These are phyloP conservation scores for Melanchra persicariae DNA, from an alignment of 2,888 invertebrate genomes.

Conservation along the genomic window DNA sequence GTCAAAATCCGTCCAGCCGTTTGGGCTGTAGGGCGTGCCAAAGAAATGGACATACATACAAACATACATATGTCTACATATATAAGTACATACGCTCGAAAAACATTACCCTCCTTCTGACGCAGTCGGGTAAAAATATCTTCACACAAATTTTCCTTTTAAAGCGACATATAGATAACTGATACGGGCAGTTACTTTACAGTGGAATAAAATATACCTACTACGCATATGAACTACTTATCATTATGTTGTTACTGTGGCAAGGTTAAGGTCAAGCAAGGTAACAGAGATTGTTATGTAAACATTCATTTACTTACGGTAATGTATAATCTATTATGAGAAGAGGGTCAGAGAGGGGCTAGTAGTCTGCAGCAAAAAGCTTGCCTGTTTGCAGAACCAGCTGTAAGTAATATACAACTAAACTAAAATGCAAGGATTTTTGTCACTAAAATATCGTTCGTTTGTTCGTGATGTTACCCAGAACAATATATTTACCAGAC, in stretches of 20 bases:
- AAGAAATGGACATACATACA: no score
- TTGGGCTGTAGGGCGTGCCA: no score
- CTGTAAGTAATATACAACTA: no score
- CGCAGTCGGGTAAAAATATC: no score
- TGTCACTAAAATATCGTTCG: no score
- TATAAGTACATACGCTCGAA: no score
- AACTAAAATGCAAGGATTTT: no score
- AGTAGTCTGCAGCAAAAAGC: neutral
- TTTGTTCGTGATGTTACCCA: no score
- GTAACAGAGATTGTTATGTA: conserved; percentile 30
- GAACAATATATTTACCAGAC: no score
- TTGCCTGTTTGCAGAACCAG: neutral
- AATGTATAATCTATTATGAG: conserved; percentile 1
- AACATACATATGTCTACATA: no score
- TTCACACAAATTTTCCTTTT: neutral
- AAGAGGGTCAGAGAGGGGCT: neutral
- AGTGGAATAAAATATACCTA: neutral
- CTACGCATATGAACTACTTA: neutral
- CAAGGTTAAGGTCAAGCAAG: conserved; percentile 24
- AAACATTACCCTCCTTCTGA: no score
- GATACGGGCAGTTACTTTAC: neutral
- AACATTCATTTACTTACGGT: neutral
- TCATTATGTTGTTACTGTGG: neutral
- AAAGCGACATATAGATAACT: neutral
- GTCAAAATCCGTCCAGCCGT: no score